Evolutionary conservation across 2,888 invertebrate genomes (phyloP).

Genomic region (Synergus itoensis): DNA sequence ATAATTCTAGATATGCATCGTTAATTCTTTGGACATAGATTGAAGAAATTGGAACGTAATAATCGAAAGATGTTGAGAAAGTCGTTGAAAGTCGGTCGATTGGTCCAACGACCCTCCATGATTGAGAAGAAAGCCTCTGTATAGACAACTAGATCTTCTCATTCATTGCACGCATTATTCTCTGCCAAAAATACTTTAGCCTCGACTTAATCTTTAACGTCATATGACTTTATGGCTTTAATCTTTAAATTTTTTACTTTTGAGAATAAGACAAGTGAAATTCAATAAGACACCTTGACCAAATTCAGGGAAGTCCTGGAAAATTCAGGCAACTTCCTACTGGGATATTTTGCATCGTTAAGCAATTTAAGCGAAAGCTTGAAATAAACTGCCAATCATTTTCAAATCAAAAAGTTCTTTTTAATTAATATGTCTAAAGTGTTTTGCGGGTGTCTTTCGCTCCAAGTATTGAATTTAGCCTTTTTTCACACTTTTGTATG

Average conservation of each 20-base stretch:
- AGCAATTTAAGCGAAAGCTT: too few species aligned
- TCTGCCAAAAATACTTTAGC: not conserved
- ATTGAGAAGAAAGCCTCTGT: conserved; percentile 61
- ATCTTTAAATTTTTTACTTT: not conserved
- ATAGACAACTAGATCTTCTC: conserved; percentile 54
- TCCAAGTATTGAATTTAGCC: not conserved
- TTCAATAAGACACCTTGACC: too few species aligned
- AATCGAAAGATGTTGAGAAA: conserved; percentile 61
- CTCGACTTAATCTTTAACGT: not conserved
- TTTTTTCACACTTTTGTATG: not conserved
- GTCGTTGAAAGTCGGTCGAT: conserved; percentile 72
- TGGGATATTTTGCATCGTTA: too few species aligned
- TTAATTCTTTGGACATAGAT: not conserved
- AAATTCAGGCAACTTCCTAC: too few species aligned
- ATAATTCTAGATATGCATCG: conserved; percentile 10
- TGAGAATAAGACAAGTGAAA: not conserved
- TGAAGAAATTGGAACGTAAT: conserved; percentile 30
- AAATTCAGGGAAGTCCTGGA: too few species aligned
- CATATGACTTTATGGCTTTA: too few species aligned
- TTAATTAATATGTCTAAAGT: not conserved
- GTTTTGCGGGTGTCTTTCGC: not conserved
- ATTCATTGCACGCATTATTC: conserved; percentile 40
- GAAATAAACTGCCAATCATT: too few species aligned
- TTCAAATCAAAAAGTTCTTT: not conserved
- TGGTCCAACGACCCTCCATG: conserved; percentile 60